These are phyloP conservation scores for Onthophagus taurus DNA, from an alignment of 1,140 invertebrate genomes.

Conservation along the genomic window DNA sequence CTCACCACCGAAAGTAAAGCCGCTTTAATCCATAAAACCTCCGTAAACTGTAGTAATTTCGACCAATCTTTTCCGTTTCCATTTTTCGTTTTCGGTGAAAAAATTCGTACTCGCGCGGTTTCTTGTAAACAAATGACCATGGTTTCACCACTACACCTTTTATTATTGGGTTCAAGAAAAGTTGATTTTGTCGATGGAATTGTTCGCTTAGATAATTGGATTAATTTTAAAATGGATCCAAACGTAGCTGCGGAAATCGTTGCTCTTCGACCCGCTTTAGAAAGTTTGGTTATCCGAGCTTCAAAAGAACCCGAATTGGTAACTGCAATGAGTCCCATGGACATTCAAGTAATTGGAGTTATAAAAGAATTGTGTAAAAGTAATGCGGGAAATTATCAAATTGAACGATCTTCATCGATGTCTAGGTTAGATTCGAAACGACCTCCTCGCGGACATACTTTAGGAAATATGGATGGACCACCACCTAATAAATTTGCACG, in stretches of 20 bases:
- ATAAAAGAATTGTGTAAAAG: slow-evolving; percentile 61
- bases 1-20: slow-evolving; percentile 90
- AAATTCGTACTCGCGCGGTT: slow-evolving; percentile 93
- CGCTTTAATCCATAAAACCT: slow-evolving; percentile 92
- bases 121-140: slow-evolving; percentile 96
- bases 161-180: slow-evolving; percentile 86
- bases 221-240: slow-evolving; percentile 81
- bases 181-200: slow-evolving; percentile 66
- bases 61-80: slow-evolving; percentile 84
- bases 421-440: slow-evolving; percentile 39
- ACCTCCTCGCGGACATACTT: slow-evolving; percentile 36
- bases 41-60: slow-evolving; percentile 86
- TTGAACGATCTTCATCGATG: slow-evolving; percentile 45
- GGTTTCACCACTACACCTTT: slow-evolving; percentile 86
- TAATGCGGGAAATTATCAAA: slow-evolving; percentile 59
- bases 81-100: slow-evolving; percentile 97
- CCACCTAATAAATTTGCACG: slow-evolving; percentile 34
- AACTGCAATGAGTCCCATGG: slow-evolving; percentile 43
- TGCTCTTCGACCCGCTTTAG: slow-evolving; percentile 77
- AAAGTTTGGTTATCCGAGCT: slow-evolving; percentile 70
- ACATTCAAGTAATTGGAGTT: slow-evolving; percentile 46
- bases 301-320: slow-evolving; percentile 68
- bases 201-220: slow-evolving; percentile 82
- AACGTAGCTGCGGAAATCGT: slow-evolving; percentile 68
- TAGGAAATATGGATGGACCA: slow-evolving; percentile 27